Base-by-base conservation (phyloP, 2,888 invertebrate species). In the Melipona beecheii region DNA sequence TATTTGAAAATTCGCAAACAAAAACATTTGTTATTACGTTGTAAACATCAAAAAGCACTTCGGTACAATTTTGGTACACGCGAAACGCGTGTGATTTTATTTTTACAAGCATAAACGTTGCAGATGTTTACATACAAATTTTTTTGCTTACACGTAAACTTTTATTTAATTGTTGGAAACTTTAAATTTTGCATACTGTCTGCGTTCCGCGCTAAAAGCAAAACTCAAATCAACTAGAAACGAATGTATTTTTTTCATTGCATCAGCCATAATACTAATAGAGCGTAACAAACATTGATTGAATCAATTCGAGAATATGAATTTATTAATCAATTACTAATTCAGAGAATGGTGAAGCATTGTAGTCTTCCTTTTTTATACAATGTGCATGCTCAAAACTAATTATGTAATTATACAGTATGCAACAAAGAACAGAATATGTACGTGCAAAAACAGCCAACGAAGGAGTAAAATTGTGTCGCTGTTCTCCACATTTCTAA, bases 311-410 rank as follows among this genome's bases (percentile, higher is more conserved):
- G 19, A 3, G 13, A 2, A 52, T 21, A 68, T 66, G 24, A 24
- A 66, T 50, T 68, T 21, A 19, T 4, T 54, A 52, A 69, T 24
- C 9, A 36, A 43, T 43, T 9, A 43, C 11, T 9, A 43, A 9
- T 43, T 43, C 43, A 43, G 43, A 43, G 43, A 43, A 64, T 31
- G 36, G 36, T 36, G 3, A 64, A 36, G 6, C 19, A 64, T 74
- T 64, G 24, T 36, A 5, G 74, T 74, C 64, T 74, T 74, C 52
- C 74, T 64, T 50, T 74, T 74, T 52, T 31, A 52, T 52, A 52
- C 36, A 49, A 52, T 62, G 52, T 50, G 49, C 49, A 27, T 19
- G 31, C 52, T 54, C 52, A 54, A 52, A 54, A 69, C 43, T 66
- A 43, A 49, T 49, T 54, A 69, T 21, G 24, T 62, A 31, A 50